Base-by-base conservation (phyloP, 1,140 invertebrate genomes). In the Megalonaias nervosa region DNA sequence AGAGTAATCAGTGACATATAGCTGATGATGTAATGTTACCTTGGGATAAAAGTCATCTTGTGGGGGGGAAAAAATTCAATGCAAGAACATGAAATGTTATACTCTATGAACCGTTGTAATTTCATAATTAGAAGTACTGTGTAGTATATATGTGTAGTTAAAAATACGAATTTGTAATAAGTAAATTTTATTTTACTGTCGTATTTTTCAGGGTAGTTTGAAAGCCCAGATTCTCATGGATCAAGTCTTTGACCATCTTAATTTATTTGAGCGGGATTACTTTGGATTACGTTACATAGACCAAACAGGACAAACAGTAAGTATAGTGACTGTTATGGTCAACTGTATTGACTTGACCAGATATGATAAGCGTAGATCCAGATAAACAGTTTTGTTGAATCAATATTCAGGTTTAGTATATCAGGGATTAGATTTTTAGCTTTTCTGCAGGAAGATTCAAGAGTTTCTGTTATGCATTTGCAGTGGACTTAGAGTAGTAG, bases 261-360 rank as follows among this genome's bases (percentile, higher is more conserved):
- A 99, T 90, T 92, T 99, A 67, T 97, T 98, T 81, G 98, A 99
- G 91, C 98, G 98, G 90, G 98, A 99, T 91, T 99, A 99, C 90
- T 99, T 99, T 93, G 98, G 98, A n/a, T 92, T 99, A 55, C 97
- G 99, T 90, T 99, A 95, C 89, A 98, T 97, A 26, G 98, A 99
- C 91, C 77, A 85, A 16, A 81, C 88, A 26, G 89, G 92, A 75
- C 91, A 92, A 71, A 89, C 91, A 56, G 90, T 91, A 82, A 83
- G 81, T 82, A 61, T 1, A n/a, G 19, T 23, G n/a, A n/a, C 23
- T 62, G 61, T 16, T 65, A 65, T 14, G 62, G 21, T 65, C 14
- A 21, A 65, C 31, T 62, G 6, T 23, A 62, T 62, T 23, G 60
- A n/a, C 60, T 62, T 62, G 4, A 62, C 23, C 60, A 12, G 19